Evolutionary conservation across 2,888 invertebrate species (phyloP).

Genomic region (Metacarcinus magister): DNA sequence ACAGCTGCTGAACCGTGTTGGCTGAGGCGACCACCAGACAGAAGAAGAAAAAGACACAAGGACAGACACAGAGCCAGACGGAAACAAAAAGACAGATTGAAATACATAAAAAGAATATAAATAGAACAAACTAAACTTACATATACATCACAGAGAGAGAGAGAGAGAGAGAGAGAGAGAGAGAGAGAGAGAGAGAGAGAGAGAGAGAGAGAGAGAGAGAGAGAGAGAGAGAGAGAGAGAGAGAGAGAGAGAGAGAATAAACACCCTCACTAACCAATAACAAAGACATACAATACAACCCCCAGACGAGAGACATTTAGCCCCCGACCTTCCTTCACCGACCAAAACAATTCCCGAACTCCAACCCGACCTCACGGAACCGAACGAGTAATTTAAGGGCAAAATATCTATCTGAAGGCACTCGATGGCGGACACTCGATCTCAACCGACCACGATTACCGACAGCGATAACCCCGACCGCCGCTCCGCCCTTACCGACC

Average conservation of each 20-base stretch:
- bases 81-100: background rate
- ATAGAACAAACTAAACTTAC: background rate
- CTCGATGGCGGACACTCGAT: slow-evolving; percentile 11
- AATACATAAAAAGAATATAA: background rate
- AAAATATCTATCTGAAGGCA: slow-evolving; percentile 30
- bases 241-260: background rate
- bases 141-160: background rate
- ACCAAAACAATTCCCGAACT: background rate
- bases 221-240: background rate
- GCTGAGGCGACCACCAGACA: background rate
- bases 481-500: background rate
- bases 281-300: background rate
- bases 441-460: slow-evolving; percentile 7
- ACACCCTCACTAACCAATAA: background rate
- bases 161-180: too few relatives aligned
- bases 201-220: too few relatives aligned
- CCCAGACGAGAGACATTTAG: background rate
- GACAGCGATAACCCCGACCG: background rate
- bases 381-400: slow-evolving; percentile 16
- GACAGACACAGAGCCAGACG: background rate
- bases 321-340: background rate
- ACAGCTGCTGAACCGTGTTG: background rate
- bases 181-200: too few relatives aligned
- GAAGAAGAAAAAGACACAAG: background rate
- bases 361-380: background rate